phyloP scores from a whole-genome alignment of 2,888 invertebrate species.

The Galerucella pusilla region DNA sequence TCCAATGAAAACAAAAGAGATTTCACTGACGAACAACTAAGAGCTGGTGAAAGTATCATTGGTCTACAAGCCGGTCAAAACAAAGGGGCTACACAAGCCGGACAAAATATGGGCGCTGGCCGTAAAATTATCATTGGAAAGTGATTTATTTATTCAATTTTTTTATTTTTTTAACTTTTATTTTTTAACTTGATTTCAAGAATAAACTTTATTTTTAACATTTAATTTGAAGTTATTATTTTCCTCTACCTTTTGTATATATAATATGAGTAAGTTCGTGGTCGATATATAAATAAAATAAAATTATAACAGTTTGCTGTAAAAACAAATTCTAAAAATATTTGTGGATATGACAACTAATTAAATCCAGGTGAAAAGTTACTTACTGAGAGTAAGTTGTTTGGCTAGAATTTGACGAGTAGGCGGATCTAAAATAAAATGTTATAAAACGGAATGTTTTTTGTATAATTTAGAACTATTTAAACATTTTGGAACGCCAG shows the following conservation, averaged over 20 bases:
- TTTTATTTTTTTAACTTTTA: slow-evolving; percentile 44
- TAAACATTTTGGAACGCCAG: no score
- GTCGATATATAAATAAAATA: no score
- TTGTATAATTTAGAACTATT: slow-evolving; percentile 5
- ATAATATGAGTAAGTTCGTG: no score
- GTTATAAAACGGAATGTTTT: slow-evolving; percentile 19
- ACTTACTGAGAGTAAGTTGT: neutral
- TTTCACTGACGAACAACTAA: slow-evolving; percentile 91
- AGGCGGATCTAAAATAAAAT: slow-evolving; percentile 32
- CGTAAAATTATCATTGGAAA: slow-evolving; percentile 93
- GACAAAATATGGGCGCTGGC: slow-evolving; percentile 89
- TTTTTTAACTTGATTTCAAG: slow-evolving; percentile 38
- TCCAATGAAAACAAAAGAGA: slow-evolving; percentile 94
- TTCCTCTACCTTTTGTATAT: neutral
- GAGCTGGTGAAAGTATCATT: slow-evolving; percentile 88
- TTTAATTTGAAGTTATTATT: slow-evolving; percentile 17
- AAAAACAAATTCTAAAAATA: slow-evolving; percentile 10
- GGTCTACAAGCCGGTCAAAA: slow-evolving; percentile 96
- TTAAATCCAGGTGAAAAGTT: slow-evolving; percentile 16
- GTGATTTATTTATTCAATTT: slow-evolving; percentile 62
- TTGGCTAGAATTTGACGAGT: slow-evolving; percentile 13
- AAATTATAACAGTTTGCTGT: neutral
- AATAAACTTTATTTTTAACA: slow-evolving; percentile 45
- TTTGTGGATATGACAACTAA: neutral
- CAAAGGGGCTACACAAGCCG: slow-evolving; percentile 95